Conservation (phyloP, 2,888 invertebrate species). For the Sphecodes monilicornis region DNA sequence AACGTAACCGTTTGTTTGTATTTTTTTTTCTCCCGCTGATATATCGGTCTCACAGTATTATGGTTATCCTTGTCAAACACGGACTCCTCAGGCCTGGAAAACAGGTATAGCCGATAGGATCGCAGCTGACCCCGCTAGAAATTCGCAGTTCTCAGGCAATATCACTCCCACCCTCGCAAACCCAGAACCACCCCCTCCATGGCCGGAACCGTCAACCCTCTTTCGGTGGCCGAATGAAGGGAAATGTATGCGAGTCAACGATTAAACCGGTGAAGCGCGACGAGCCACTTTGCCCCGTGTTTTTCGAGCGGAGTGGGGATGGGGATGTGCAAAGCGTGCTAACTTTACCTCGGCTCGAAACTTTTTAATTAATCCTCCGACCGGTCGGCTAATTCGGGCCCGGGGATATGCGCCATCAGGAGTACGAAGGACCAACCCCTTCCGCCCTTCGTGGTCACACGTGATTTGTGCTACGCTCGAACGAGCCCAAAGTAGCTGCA, state of each 20-base stretch:
- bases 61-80: not conserved
- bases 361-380: constrained; percentile 60
- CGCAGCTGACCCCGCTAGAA: not conserved
- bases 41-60: not conserved
- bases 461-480: constrained; percentile 7
- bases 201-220: constrained; percentile 5
- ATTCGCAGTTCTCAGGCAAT: not conserved
- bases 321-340: not conserved
- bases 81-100: not conserved
- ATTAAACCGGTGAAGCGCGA: constrained; percentile 14
- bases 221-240: constrained; percentile 9
- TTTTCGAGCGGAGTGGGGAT: not conserved
- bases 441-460: not conserved
- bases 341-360: constrained; percentile 53
- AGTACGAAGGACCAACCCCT: not conserved
- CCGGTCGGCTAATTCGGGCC: constrained; percentile 24
- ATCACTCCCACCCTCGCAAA: not conserved
- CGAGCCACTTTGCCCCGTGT: constrained; percentile 34
- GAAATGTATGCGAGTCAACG: constrained; percentile 43
- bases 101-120: not conserved
- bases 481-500: not conserved
- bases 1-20: not conserved
- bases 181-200: not conserved
- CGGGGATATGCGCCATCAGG: constrained; percentile 13
- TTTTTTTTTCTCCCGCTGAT: not conserved